Evolutionary conservation across 2,888 invertebrate species (phyloP), one percentile per base, ranked within the genome.

Genomic region (Lithosia quadra): DNA sequence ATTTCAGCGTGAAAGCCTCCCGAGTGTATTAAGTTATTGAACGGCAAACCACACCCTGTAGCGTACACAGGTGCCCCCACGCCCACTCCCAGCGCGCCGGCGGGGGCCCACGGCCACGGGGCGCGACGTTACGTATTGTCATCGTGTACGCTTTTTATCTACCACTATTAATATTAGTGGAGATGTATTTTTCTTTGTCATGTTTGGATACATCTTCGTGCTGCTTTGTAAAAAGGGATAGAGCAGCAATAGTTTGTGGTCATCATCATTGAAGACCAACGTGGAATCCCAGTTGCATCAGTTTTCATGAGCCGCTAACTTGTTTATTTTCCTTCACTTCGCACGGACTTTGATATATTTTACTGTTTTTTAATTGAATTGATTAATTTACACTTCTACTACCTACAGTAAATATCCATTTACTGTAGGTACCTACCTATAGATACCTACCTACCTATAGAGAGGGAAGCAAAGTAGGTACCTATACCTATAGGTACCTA

Each of bases 31-130:
- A 95, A 94, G 94, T 95, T 95, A 95, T 95, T 92, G 95, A 95
- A 95, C 95, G 94, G 95, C 95, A 95, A 95, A 95, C 94, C 95
- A 95, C 95, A 95, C 95, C 95, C 95, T 92, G 93, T 92, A 92
- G 92, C 91, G 89, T 90, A 90, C 90, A 90, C 90, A 89, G 90
- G 88, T 87, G 90, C 86, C 80, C 76, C 63, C 74, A 78, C 75
- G 78, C 78, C 76, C 77, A 69, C 76, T 71, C 78, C 81, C 73
- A 72, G 67, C 68, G 39, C 70, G 75, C 81, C 87, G 84, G 87
- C 84, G 87, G 72, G 86, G 84, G 83, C 81, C 84, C 84, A 82
- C 84, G 84, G 55, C n/a, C n/a, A n/a, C n/a, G n/a, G n/a, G n/a
- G n/a, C 63, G 49, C 28, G 85, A 84, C 86, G 90, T 91, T 91